These are phyloP conservation scores for Holcopasites calliopsidis DNA, from an alignment of 1,140 invertebrate genomes.

Conservation along the genomic window DNA sequence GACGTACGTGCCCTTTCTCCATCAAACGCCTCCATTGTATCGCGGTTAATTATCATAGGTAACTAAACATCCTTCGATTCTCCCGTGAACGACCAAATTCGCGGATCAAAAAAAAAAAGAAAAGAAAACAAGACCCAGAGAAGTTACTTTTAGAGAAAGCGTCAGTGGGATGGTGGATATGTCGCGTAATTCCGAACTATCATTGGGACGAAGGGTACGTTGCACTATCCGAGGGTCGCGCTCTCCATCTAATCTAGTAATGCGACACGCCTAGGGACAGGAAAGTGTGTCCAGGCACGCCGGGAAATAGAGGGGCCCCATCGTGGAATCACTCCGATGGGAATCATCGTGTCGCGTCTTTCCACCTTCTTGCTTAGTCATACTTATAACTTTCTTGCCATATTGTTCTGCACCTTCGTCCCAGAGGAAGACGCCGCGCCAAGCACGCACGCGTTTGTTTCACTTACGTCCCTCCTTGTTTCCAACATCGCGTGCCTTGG, in stretches of 20 bases:
- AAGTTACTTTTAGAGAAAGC: neutral
- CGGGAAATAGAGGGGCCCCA: slow-evolving; percentile 49
- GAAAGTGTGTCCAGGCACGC: slow-evolving; percentile 50
- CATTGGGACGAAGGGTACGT: slow-evolving; percentile 46
- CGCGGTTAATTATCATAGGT: no score
- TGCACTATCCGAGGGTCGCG: slow-evolving; percentile 53
- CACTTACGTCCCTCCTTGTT: neutral
- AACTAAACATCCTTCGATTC: no score
- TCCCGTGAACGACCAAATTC: no score
- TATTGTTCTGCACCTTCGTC: slow-evolving; percentile 48
- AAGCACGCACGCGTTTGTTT: slow-evolving; percentile 2
- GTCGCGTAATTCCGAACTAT: slow-evolving; percentile 52
- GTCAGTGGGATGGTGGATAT: neutral
- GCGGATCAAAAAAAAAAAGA: no score
- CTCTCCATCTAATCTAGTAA: slow-evolving; percentile 63
- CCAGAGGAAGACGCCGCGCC: slow-evolving; percentile 3
- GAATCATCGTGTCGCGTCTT: slow-evolving; percentile 62
- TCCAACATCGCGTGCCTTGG: neutral
- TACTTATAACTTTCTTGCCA: slow-evolving; percentile 61
- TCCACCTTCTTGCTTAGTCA: slow-evolving; percentile 63
- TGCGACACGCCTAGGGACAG: slow-evolving; percentile 61
- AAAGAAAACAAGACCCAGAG: no score
- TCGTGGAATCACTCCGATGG: slow-evolving; percentile 63
- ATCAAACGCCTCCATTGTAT: no score
- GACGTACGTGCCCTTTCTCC: no score